These are phyloP conservation scores for Synergus japonicus DNA, from an alignment of 2,888 invertebrate species.

Conservation along the genomic window DNA sequence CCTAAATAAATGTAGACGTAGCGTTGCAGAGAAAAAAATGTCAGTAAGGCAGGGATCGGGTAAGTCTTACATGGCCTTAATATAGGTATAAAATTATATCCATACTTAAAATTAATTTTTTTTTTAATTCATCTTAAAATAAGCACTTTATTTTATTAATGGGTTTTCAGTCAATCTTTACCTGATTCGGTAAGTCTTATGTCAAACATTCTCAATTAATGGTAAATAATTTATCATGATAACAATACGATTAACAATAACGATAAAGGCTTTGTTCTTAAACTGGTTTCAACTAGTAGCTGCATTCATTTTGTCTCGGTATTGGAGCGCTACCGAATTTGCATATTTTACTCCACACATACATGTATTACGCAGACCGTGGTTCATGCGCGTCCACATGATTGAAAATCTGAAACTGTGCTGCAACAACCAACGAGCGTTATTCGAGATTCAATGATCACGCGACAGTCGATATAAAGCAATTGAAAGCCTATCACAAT, in stretches of 20 bases:
- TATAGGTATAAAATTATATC: no score
- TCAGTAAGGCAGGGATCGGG: no score
- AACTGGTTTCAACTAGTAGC: neutral
- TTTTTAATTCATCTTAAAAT: no score
- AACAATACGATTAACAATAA: neutral
- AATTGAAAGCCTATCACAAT: neutral
- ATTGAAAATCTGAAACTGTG: neutral
- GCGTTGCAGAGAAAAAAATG: no score
- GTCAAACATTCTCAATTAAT: neutral
- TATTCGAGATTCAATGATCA: neutral
- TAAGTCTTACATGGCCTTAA: no score
- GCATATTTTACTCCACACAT: neutral
- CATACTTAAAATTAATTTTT: no score
- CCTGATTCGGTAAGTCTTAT: no score
- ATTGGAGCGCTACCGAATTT: constrained; percentile 1
- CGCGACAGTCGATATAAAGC: neutral
- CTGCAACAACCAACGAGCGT: no score
- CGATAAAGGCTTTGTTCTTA: neutral
- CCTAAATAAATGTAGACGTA: no score
- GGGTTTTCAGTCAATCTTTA: neutral
- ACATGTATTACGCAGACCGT: neutral
- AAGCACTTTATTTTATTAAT: no score
- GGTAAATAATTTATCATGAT: neutral
- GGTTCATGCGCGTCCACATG: neutral
- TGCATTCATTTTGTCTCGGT: neutral